Evolutionary conservation across 2,797 vertebrate genomes (phyloP), one percentile per base, ranked within the genome.

Genomic region (Natrix natrix): DNA sequence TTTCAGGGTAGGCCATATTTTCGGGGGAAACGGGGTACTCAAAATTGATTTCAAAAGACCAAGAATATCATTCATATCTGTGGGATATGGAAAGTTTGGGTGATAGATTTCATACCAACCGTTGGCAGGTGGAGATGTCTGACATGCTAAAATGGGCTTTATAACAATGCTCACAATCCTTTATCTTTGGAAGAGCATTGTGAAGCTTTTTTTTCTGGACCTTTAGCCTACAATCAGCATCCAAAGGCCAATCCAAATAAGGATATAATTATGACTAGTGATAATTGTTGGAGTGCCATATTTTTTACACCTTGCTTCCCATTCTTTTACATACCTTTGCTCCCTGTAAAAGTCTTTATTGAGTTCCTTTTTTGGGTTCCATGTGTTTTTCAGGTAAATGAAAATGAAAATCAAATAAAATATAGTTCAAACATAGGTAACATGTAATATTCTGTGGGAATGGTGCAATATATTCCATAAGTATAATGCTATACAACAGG

Each of bases 181-280:
- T 93, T 22, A 55, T 78, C 78, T 90, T 92, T 60, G 55, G 14
- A 86, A 59, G n/a, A 52, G 28, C 22, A 66, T 52, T 66, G 63
- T 20, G 78, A 56, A 52, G 78, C 60, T 69, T 93, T 93, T 93
- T 60, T 3, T 83, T 57, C 83, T 93, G 48, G 90, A 66, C 87
- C 92, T 83, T 83, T 69, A 83, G 60, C 89, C 66, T 54, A 55
- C 59, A 66, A 89, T 60, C 92, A 93, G 78, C 26, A 89, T 57
- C 32, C 87, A 86, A 90, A 90, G 26, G 52, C 48, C 78, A 0
- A 61, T 54, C 78, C 78, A 93, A 60, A 93, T 52, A 69, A 48
- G 60, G 83, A 69, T 22, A 69, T 57, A 32, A 57, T 52, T 93
- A 60, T 48, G 37, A 37, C 54, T 93, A 86, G 37, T 59, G 89